Conservation (phyloP, 2,797 vertebrate genomes). For the Anniella stebbinsi region DNA sequence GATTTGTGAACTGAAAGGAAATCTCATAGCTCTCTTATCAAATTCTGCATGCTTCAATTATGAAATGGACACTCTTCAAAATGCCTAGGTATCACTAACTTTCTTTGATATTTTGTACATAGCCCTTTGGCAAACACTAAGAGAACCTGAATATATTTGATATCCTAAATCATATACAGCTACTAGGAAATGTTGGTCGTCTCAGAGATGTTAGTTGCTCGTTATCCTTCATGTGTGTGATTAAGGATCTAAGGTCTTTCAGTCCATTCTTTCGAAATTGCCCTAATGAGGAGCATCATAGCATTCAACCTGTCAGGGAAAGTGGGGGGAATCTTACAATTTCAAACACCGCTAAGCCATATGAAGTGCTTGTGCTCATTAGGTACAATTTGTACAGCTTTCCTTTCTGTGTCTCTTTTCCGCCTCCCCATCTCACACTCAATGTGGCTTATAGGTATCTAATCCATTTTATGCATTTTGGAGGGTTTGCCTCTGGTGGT, state of each 20-base stretch:
- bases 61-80: neutral
- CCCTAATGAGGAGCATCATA: neutral
- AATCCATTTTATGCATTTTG: neutral
- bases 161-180: conserved; percentile 18
- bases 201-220: neutral
- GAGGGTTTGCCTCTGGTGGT: neutral
- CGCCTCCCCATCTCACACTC: neutral
- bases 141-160: conserved; percentile 9
- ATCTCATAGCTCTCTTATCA: too few relatives aligned
- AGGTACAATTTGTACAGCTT: neutral
- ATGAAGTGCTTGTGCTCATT: neutral
- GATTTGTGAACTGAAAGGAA: too few relatives aligned
- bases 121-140: neutral
- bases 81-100: neutral
- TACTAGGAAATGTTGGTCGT: accelerated
- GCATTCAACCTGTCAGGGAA: neutral
- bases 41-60: neutral
- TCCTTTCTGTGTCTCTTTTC: neutral
- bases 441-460: neutral
- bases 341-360: conserved; percentile 9
- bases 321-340: neutral
- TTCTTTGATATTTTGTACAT: neutral
- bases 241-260: neutral
- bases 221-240: accelerated
- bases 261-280: neutral